Evolutionary conservation across 2,888 invertebrate genomes (phyloP).

Genomic region (Cynaeus angustus): DNA sequence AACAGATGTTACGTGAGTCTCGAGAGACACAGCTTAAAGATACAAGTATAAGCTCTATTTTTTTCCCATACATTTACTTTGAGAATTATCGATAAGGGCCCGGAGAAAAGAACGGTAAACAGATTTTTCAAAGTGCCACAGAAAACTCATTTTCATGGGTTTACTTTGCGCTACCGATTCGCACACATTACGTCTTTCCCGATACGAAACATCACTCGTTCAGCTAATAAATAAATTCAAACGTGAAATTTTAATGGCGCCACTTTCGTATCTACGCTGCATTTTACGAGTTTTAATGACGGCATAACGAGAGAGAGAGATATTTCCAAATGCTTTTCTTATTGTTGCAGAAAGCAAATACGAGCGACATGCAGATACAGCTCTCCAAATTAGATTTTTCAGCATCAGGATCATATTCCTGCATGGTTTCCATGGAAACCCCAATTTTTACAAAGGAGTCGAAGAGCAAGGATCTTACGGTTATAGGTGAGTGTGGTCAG

Average conservation of each 20-base stretch:
- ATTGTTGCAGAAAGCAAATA: conserved; percentile 77
- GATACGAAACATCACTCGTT: conserved; percentile 5
- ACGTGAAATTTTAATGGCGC: conserved; percentile 18
- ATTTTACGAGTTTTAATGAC: conserved; percentile 1
- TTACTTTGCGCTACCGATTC: conserved; percentile 10
- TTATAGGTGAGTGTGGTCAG: conserved; percentile 80
- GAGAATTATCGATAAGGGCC: conserved; percentile 22
- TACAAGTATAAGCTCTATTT: not conserved
- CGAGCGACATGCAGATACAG: conserved; percentile 81
- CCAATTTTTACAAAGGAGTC: conserved; percentile 89
- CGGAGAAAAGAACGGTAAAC: conserved; percentile 20
- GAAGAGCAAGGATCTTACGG: conserved; percentile 83
- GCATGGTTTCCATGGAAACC: conserved; percentile 87
- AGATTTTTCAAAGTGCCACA: conserved; percentile 17
- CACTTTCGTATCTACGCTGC: not conserved
- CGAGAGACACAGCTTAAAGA: conserved; percentile 16
- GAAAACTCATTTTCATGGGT: conserved; percentile 9
- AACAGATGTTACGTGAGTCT: conserved; percentile 25
- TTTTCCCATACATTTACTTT: not conserved
- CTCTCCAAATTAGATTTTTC: conserved; percentile 84
- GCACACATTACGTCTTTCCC: conserved; percentile 5
- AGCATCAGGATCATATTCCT: conserved; percentile 86
- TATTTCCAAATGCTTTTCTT: conserved; percentile 1
- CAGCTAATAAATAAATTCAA: conserved; percentile 14
- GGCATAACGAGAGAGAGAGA: not conserved